Percentiles rank a stretch among this genome's conserved stretches.
Evolutionary conservation across 1,140 invertebrate species (phyloP).

Genomic region (Diachasma alloeum): DNA sequence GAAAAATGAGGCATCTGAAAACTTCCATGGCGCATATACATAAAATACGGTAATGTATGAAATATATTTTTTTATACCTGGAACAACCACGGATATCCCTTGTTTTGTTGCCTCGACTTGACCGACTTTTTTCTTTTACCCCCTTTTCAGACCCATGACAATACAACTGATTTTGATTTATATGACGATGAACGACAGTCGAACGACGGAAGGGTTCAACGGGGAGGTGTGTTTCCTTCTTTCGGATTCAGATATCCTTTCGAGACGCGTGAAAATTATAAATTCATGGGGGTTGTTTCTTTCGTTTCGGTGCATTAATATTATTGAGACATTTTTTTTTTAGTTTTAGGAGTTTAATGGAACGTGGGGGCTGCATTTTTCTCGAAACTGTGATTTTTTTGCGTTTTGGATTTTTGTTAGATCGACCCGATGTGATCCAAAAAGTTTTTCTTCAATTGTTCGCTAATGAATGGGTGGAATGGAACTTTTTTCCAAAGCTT

Average conservation of each 20-base stretch:
- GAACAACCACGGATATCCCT: slow-evolving; percentile 38
- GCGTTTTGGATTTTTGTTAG: too few species aligned
- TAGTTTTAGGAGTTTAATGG: too few species aligned
- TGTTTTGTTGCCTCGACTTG: slow-evolving; percentile 57
- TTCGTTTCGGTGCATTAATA: not conserved
- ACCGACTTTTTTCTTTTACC: slow-evolving; percentile 59
- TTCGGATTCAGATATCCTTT: slow-evolving; percentile 20
- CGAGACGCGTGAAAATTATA: slow-evolving; percentile 61
- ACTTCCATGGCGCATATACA: slow-evolving; percentile 8
- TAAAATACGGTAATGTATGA: slow-evolving; percentile 19
- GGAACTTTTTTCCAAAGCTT: too few species aligned
- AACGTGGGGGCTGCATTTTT: too few species aligned
- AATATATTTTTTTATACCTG: slow-evolving; percentile 49
- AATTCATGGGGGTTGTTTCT: slow-evolving; percentile 52
- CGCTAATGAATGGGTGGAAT: too few species aligned
- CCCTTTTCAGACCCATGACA: slow-evolving; percentile 43
- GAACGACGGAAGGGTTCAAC: slow-evolving; percentile 39
- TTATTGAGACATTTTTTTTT: not conserved
- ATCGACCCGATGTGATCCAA: too few species aligned
- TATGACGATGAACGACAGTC: slow-evolving; percentile 60
- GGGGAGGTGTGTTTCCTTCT: slow-evolving; percentile 19
- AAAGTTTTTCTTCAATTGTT: too few species aligned
- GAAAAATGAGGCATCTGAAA: slow-evolving; percentile 19
- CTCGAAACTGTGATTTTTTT: too few species aligned
- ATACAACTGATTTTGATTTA: slow-evolving; percentile 65